Base-by-base conservation (phyloP, 2,113 vertebrate genomes). In the Trichomycterus rosablanca region DNA sequence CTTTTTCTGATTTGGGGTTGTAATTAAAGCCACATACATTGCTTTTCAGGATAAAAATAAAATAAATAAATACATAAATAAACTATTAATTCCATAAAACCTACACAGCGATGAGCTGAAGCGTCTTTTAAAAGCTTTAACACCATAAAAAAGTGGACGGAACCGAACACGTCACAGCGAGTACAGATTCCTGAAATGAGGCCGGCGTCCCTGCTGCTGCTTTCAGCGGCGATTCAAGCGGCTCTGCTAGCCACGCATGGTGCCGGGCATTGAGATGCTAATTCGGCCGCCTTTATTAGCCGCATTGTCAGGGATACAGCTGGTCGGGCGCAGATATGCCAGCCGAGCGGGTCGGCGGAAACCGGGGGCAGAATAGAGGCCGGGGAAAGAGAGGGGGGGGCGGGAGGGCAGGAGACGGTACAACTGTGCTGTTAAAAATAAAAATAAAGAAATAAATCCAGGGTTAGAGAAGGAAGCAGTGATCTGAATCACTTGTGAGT, bases 271-370 rank as follows among this genome's bases (percentile, higher is more conserved):
- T 86, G 78, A 84, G 67, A 89, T 89, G 87, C 80, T 84, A 88
- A 89, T 87, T 56, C 68, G 1, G 2, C 59, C 70, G 74, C 76
- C 74, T 86, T 83, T 83, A 86, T 85, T 81, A 81, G 81, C 76
- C 76, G 73, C 78, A 86, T 89, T 83, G 82, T 88, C 87, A 84
- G 82, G 85, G 80, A 81, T 84, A 86, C 86, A 86, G 84, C 87
- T 85, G 83, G 80, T 65, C 78, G 63, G 19, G 59, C 79, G 67
- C 74, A 87, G 85, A 88, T 85, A 87, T 89, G 83, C 82, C 74
- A 59, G 60, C 65, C 77, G 74, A 82, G 81, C 77, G 81, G 86
- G 81, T 83, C 81, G 76, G 74, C 72, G 62, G 66, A 68, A 59
- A 49, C 42, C 43, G 59, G 15, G 59, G 15, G 57, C 57, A 37